Conservation (phyloP, 2,113 vertebrate genomes). For the Albula glossodonta region DNA sequence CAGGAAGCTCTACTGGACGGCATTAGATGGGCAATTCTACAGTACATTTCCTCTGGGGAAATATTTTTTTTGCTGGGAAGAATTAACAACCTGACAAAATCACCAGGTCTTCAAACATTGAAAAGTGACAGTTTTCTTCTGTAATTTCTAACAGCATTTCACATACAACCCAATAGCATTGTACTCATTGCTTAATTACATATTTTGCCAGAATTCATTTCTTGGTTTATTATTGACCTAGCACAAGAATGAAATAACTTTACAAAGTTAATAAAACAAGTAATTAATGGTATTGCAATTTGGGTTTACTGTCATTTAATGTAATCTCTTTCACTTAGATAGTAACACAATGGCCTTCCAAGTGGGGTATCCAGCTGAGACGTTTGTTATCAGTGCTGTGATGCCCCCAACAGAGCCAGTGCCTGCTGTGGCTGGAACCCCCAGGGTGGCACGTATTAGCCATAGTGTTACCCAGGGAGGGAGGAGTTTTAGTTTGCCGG, state of each 20-base stretch:
- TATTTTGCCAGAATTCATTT: background rate
- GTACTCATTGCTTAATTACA: constrained; percentile 9
- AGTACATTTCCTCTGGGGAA: background rate
- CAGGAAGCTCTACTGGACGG: background rate
- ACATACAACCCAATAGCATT: background rate
- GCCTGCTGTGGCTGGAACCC: background rate
- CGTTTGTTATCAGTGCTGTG: too few species aligned
- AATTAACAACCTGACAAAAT: background rate
- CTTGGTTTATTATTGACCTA: constrained; percentile 8
- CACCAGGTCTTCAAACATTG: background rate
- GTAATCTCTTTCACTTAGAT: background rate
- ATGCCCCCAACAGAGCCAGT: too few species aligned
- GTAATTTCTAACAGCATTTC: background rate
- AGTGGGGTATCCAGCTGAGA: background rate
- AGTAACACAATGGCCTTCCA: background rate
- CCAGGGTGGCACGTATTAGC: background rate
- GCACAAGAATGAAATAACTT: background rate
- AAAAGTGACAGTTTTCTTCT: too few species aligned
- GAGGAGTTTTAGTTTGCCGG: too few species aligned
- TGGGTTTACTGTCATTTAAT: constrained; percentile 19
- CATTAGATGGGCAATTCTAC: background rate
- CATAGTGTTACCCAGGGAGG: background rate
- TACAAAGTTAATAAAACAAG: constrained; percentile 19
- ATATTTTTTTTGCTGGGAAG: background rate
- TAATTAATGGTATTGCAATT: constrained; percentile 20